Base-by-base conservation (phyloP, 2,113 vertebrate species). In the Choloepus hoffmanni region DNA sequence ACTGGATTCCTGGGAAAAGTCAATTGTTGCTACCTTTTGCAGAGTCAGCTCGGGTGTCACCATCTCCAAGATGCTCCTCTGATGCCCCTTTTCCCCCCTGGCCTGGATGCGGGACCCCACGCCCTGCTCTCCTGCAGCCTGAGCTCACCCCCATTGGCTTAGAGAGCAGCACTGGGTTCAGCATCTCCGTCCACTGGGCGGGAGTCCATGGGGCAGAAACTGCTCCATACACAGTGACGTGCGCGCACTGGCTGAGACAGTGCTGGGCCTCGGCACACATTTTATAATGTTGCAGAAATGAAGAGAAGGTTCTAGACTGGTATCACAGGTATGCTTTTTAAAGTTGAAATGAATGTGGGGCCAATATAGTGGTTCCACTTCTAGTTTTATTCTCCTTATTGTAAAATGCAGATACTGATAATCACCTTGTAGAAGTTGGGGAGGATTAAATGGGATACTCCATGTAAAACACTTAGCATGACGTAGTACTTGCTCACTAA, bases 401-500 rank as follows among this genome's bases (percentile, higher is more conserved):
- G 43, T 33, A 92, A 78, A 90, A 45, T 70, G 26, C 1, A 11
- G 21, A 8, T 48, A 10, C 53, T 33, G 33, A 19, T 70, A 50
- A 91, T 78, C 28, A 23, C 40, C 7, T 81, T 63, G 43, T 2
- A 58, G 26, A 24, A 70, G 50, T 78, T 89, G 83, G 43, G 9
- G 40, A 91, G 11, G 23, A 90, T 87, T 67, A 77, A 84, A 89
- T 93, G 50, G 89, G 89, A 33, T 43, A 36, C 72, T 65, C 68
- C 90, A 48, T 16, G 3, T 55, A 60, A 68, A 92, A 9, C 50
- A 60, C 28, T 60, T 83, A 45, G 18, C 58, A 60, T 62, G 45
- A 73, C 68, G 73, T 82, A 85, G 30, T 45, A 86, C 76, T 74
- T 90, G 24, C 55, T 88, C 70, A 78, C 26, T 58, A 73, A 94